Percentiles rank a stretch among this genome's conserved stretches.
These are phyloP conservation scores for Nowickia ferox DNA, from an alignment of 2,888 invertebrate species.

Conservation along the genomic window DNA sequence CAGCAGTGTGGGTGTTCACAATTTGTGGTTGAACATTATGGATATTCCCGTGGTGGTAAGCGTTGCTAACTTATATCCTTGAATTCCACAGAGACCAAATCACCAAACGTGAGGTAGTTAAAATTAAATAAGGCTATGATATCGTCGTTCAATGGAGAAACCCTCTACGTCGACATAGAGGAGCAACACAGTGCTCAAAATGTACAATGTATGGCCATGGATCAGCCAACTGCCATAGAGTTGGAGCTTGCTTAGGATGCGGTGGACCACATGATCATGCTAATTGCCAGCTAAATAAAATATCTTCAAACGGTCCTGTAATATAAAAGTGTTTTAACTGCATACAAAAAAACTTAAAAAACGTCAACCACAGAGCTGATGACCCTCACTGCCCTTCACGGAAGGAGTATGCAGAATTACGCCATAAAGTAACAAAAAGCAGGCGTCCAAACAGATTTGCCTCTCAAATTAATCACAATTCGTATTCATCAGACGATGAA, in stretches of 20 bases:
- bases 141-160: not conserved
- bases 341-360: too few relatives aligned
- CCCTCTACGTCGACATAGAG: too few relatives aligned
- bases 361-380: not conserved
- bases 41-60: too few relatives aligned
- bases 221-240: not conserved
- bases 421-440: not conserved
- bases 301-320: not conserved
- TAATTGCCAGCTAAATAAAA: not conserved
- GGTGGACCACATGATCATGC: not conserved
- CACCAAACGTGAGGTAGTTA: not conserved
- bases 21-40: too few relatives aligned
- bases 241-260: not conserved
- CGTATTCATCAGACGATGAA: too few relatives aligned
- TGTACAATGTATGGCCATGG: conserved; percentile 1
- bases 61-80: too few relatives aligned
- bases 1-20: too few relatives aligned
- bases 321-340: too few relatives aligned
- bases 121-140: not conserved
- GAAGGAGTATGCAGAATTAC: not conserved
- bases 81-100: too few relatives aligned
- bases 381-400: not conserved
- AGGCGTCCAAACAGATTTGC: too few relatives aligned
- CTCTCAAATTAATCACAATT: too few relatives aligned
- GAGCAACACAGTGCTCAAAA: not conserved